Evolutionary conservation across 2,113 vertebrate species (phyloP).

Genomic region (Oceanites oceanicus): DNA sequence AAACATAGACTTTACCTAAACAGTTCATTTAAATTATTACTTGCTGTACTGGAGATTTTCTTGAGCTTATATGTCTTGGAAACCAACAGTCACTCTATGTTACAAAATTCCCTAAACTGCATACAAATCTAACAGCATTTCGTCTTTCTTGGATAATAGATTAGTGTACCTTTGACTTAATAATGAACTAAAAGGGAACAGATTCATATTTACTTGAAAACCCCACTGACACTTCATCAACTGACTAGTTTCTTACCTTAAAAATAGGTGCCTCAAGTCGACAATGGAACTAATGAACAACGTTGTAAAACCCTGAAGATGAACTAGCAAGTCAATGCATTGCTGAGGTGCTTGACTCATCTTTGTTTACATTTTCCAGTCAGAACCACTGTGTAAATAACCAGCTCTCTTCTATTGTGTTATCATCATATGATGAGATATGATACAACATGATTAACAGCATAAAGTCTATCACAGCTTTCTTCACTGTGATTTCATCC

Average conservation of each 20-base stretch:
- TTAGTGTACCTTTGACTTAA: background rate
- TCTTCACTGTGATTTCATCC: constrained; percentile 64
- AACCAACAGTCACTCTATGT: background rate
- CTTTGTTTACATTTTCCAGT: constrained; percentile 70
- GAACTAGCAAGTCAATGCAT: constrained; percentile 33
- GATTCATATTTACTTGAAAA: constrained; percentile 35
- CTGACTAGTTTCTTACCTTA: constrained; percentile 21
- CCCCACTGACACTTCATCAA: background rate
- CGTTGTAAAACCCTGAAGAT: background rate
- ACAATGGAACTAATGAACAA: background rate
- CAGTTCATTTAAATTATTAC: background rate
- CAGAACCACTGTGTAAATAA: constrained; percentile 67
- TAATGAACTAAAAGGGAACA: background rate
- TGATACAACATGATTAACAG: constrained; percentile 21
- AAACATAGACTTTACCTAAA: background rate
- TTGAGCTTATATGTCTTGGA: background rate
- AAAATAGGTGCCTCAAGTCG: constrained; percentile 41
- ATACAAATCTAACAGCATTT: background rate
- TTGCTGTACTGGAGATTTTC: background rate
- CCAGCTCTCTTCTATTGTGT: constrained; percentile 27
- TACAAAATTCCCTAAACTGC: background rate
- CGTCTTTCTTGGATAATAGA: background rate
- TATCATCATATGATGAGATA: constrained; percentile 16
- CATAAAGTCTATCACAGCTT: constrained; percentile 53
- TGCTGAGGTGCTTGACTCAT: constrained; percentile 52